Conservation (phyloP, 2,888 invertebrate genomes). For the Chesias legatella region DNA sequence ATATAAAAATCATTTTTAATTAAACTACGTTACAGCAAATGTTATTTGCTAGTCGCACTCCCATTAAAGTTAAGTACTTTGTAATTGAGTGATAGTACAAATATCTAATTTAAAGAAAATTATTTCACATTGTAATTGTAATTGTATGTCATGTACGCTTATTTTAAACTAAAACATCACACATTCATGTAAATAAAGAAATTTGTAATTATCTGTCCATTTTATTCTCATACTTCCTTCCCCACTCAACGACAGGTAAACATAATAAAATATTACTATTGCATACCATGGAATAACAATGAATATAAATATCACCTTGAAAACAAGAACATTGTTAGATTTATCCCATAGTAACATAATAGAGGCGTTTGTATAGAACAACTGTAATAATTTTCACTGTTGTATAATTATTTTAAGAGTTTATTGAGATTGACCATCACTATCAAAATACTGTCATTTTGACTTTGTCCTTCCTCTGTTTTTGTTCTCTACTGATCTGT, state of each 20-base stretch:
- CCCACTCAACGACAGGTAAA: conserved; percentile 1
- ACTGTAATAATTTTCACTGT: conserved; percentile 3
- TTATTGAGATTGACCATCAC: neutral
- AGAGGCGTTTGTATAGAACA: neutral
- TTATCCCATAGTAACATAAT: too few species aligned
- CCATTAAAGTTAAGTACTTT: conserved; percentile 74
- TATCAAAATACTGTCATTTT: conserved; percentile 87
- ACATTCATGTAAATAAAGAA: conserved; percentile 75
- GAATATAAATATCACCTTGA: too few species aligned
- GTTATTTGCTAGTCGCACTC: conserved; percentile 76
- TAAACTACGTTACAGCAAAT: conserved; percentile 62
- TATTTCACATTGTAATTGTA: conserved; percentile 76
- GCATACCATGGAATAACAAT: too few species aligned
- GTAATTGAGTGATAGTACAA: conserved; percentile 79
- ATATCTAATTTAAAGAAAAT: conserved; percentile 78
- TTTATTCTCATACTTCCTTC: conserved; percentile 38
- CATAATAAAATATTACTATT: too few species aligned
- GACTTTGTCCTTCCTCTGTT: conserved; percentile 84
- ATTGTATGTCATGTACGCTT: conserved; percentile 80
- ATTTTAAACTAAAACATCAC: conserved; percentile 79
- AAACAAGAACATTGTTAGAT: too few species aligned
- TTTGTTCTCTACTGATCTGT: conserved; percentile 85
- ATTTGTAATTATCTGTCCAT: conserved; percentile 64
- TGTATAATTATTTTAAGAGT: neutral
- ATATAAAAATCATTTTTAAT: conserved; percentile 51